Base-by-base conservation (phyloP, 2,888 invertebrate species). In the Isoperla grammatica region DNA sequence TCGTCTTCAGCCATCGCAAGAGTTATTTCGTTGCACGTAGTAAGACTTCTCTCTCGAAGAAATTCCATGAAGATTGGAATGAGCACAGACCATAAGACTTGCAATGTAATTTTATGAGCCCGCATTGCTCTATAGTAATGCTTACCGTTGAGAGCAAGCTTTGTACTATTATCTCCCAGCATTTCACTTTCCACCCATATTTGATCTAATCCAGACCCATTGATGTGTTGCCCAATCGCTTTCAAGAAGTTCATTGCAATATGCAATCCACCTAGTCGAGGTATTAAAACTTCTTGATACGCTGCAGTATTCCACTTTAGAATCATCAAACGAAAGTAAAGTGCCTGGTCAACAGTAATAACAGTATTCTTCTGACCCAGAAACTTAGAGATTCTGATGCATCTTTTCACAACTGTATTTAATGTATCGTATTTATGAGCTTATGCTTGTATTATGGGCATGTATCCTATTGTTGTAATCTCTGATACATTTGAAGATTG, bases 191-290 rank as follows among this genome's bases (percentile, higher is more conserved):
- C 54, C 35, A 54, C 35, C 37, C 54, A 54, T 6, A 54, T 40
- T 39, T 19, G 9, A 12, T 54, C 37, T 19, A 37, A 13, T 37
- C 40, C 54, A 39, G 13, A 35, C 3, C 42, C 42, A 42, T 12
- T n/a, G 15, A 19, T 13, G 39, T 54, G 35, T 35, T 54, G 54
- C 13, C 54, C 54, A 5, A 54, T 37, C 15, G 40, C 37, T 15
- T 54, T 54, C 15, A 54, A 40, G 40, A 54, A 54, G 19, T 54
- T 54, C 54, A 54, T 54, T 39, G 39, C 19, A 35, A 54, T 37
- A 19, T 54, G 54, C 8, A 54, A 37, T 54, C 54, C 54, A 3
- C 35, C 54, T 2, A 54, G 3, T 54, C 54, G 35, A 19, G 54
- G 54, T 37, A 54, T 54, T 19, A 54, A 40, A 3, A 13, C 40